Evolutionary conservation across 2,113 vertebrate species (phyloP), one percentile per base, ranked within the genome.

Genomic region (Daphoenositta chrysoptera): DNA sequence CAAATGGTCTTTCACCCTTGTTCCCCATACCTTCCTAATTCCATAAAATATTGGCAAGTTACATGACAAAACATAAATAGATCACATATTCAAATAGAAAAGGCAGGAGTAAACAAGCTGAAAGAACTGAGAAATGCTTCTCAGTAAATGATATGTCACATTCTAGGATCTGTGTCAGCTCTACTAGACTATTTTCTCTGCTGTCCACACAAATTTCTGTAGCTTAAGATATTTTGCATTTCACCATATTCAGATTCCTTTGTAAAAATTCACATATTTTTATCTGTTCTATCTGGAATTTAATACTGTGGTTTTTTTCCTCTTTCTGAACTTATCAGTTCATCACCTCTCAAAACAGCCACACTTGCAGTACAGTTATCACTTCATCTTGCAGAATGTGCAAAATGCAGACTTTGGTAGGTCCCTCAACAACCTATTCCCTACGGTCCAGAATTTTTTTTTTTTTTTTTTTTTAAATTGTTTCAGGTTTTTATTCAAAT

Each of bases 401-500:
- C 79, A 97, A 97, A 96, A 92, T 54, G 37, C 58, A 83, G 58
- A 30, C 51, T 82, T 90, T 47, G 56, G 64, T 81, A 71, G 33
- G 86, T 87, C 69, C 72, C 72, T 89, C 91, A 78, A 66, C 89
- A 94, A 27, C 4, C 60, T 90, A 80, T 87, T 93, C 94, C 83
- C 86, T 71, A n/a, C 2, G 7, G 89, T 78, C 86, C 28, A 58
- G 45, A 84, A 24, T 60, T 53, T 72, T 50, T 64, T 53, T 73
- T 50, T 73, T 50, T 11, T 39, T 11, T 73, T 50, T 56, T 75
- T 83, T 40, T 8, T 24, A 15, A 83, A 66, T 75, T 89, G 31
- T 94, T 89, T 84, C 77, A 94, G 91, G 48, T 87, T 94, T 94
- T 82, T 89, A 92, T 96, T 97, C 57, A 95, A 95, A 94, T 89